Base-by-base conservation (phyloP, 2,888 invertebrate species). In the Acheta domesticus region DNA sequence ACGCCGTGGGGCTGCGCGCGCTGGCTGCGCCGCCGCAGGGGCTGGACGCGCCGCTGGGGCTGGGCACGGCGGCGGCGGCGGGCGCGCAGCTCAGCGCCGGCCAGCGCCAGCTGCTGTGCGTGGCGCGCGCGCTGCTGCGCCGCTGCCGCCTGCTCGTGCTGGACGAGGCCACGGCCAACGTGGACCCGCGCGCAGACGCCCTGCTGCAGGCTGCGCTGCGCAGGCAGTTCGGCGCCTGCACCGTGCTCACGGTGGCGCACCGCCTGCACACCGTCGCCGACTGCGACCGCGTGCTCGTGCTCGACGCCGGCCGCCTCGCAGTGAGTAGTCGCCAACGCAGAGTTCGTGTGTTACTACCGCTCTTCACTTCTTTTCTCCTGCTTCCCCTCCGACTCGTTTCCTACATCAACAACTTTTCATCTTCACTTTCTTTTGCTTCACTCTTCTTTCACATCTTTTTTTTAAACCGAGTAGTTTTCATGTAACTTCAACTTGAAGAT, bases 141-240 rank as follows among this genome's bases (percentile, higher is more conserved):
- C 1, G 36, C 8, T 36, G 62, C 62, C n/a, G 62, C 62, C 62
- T 62, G 14, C 16, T 62, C 62, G 62, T 62, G 16, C n/a, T 62
- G 62, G 62, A 62, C 62, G 62, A 62, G n/a, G 62, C 62, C 62
- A 19, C 62, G n/a, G 62, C 62, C n/a, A 19, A 14, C 16, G 16
- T 62, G 62, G 62, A 62, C 62, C 16, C 62, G 14, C 62, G 62
- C n/a, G 14, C 62, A n/a, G 62, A 62, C n/a, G 62, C 62, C 8
- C 62, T 62, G 62, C 62, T 62, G n/a, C 62, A 62, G 62, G 62
- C 62, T 62, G 62, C 62, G 62, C n/a, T 62, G n/a, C 16, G 62
- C 16, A 62, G 62, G n/a, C 62, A n/a, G 14, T 36, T 36, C 36
- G 36, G 36, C 36, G 36, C 36, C 8, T n/a, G n/a, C n/a, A 62